Base-by-base conservation (phyloP, 23 tunicate genomes). In the Trididemnum clinides region DNA sequence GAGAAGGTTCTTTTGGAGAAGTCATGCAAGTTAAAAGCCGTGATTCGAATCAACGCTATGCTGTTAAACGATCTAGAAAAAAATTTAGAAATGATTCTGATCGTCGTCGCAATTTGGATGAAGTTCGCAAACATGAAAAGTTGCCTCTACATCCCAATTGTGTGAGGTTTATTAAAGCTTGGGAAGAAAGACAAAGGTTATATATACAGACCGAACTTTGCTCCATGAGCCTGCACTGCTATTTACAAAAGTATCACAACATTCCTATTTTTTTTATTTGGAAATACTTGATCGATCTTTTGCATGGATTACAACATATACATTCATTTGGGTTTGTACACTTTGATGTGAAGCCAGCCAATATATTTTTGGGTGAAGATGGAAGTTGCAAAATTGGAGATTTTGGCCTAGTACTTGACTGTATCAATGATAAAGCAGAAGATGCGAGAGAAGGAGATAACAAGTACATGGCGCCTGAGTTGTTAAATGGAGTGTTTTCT, bases 141-240 rank as follows among this genome's bases (percentile, higher is more conserved):
- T 69, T 93, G 32, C 98, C 98, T 10, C 33, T 27, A 33, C 98
- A 93, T 50, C 87, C 84, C 51, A 93, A 93, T 49, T 88, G 92
- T 62, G 83, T 93, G 20, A 82, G 85, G 33, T 93, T 93, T 71
- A 85, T 84, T 4, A 88, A 93, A 63, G 98, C 98, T 26, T 93
- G 98, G 98, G 98, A 93, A 34, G 98, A 93, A 84, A 93, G 85
- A 33, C 89, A 88, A 33, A 82, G 90, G 27, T 50, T 93, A 32
- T 93, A 88, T 62, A 93, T 93, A 25, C 92, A 93, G 74, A 93
- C 93, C 27, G 98, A 93, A 72, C 90, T 93, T 2, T 93, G 98
- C 54, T 49, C 74, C 5, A 84, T 72, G 79, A 88, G 92, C 50
- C 31, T 93, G 1, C 93, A 93, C 44, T 58, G 66, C 19, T 93